Percentiles rank a stretch among this genome's conserved stretches.
Conservation (phyloP, 2,888 invertebrate genomes). For the Peribatodes rhomboidaria region DNA sequence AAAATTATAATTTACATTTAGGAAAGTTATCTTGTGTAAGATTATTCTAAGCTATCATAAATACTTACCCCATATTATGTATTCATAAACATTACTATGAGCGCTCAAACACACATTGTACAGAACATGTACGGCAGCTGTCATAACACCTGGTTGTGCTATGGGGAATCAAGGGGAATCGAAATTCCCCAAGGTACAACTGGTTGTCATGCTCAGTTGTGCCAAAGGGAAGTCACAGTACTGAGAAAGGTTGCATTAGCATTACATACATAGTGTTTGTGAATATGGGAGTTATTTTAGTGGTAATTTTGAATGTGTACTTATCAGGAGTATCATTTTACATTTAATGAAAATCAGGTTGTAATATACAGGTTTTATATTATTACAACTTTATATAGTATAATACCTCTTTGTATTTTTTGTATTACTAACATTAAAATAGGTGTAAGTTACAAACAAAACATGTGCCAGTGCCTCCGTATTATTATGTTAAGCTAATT, state of each 20-base stretch:
- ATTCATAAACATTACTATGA: too few relatives aligned
- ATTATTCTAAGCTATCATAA: neutral
- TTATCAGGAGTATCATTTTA: slow-evolving; percentile 16
- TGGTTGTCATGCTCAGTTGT: too few relatives aligned
- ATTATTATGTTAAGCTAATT: slow-evolving; percentile 75
- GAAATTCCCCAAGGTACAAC: too few relatives aligned
- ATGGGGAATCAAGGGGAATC: too few relatives aligned
- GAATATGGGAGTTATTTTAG: neutral
- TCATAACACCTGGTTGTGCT: too few relatives aligned
- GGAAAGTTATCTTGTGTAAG: slow-evolving; percentile 5
- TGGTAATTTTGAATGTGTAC: neutral
- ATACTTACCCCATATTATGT: neutral
- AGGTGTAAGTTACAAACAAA: slow-evolving; percentile 54
- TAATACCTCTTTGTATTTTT: slow-evolving; percentile 46
- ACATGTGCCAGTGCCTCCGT: slow-evolving; percentile 83
- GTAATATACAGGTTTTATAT: slow-evolving; percentile 60
- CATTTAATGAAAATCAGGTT: slow-evolving; percentile 49
- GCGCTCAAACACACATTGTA: too few relatives aligned
- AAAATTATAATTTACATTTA: neutral
- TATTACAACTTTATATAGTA: too few relatives aligned
- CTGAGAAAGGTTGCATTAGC: too few relatives aligned
- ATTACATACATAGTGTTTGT: too few relatives aligned
- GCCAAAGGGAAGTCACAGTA: too few relatives aligned
- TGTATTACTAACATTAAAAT: slow-evolving; percentile 48
- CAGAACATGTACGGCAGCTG: too few relatives aligned